These are phyloP conservation scores for Orycteropus afer DNA, from an alignment of 2,113 vertebrate genomes.

Conservation along the genomic window DNA sequence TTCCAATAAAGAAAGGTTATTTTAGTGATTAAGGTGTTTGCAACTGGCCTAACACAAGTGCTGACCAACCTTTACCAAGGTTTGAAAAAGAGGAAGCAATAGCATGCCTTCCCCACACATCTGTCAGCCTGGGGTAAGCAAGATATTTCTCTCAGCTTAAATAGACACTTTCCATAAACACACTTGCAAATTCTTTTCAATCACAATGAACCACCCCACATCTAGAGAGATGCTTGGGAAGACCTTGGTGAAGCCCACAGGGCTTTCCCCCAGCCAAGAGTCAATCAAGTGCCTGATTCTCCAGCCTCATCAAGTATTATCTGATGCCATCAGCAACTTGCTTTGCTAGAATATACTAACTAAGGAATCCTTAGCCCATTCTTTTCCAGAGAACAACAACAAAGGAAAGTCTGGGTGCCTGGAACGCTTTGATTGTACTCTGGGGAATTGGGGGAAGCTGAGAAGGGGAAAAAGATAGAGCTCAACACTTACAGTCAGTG, in stretches of 20 bases:
- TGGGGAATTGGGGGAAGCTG: not conserved
- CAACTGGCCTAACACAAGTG: rapidly evolving
- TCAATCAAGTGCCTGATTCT: rapidly evolving
- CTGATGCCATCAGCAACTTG: conserved; percentile 7
- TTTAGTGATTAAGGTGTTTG: not conserved
- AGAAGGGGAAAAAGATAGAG: not conserved
- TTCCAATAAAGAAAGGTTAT: not conserved
- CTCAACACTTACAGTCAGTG: conserved; percentile 82
- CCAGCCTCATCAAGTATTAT: not conserved
- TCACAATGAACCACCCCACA: not conserved
- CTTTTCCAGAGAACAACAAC: not conserved
- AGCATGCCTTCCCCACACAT: not conserved
- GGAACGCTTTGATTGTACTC: not conserved
- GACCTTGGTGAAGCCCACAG: rapidly evolving
- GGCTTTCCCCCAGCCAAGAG: not conserved
- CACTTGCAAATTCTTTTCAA: not conserved
- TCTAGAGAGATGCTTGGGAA: not conserved
- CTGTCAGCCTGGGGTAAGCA: not conserved
- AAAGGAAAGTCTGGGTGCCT: not conserved
- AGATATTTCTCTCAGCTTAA: not conserved
- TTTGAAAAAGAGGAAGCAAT: not conserved
- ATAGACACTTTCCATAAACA: not conserved
- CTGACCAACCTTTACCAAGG: not conserved
- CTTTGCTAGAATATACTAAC: not conserved
- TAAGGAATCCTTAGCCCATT: not conserved